Evolutionary conservation across 2,888 invertebrate species (phyloP).

Genomic region (Pyrrhosoma nymphula): DNA sequence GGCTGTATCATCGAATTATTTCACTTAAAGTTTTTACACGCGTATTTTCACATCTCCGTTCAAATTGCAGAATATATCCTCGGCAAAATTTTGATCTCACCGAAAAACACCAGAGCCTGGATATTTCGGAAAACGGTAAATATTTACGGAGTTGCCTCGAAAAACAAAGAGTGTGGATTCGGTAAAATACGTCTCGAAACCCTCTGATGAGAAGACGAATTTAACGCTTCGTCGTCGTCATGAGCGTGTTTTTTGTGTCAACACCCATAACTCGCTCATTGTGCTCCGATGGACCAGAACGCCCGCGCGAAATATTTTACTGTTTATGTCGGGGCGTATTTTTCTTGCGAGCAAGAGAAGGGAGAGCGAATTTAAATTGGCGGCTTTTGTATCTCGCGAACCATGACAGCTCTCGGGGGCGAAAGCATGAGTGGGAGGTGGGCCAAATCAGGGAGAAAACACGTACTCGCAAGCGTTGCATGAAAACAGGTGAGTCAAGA

Average conservation of each 20-base stretch:
- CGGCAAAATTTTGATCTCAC: too few relatives aligned
- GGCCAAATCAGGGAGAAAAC: too few relatives aligned
- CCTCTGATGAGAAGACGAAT: background rate
- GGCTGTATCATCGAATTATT: too few relatives aligned
- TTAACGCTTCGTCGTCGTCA: background rate
- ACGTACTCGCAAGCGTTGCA: too few relatives aligned
- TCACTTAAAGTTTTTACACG: too few relatives aligned
- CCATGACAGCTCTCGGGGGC: background rate
- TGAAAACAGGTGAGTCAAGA: too few relatives aligned
- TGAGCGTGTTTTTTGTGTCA: conserved; percentile 11
- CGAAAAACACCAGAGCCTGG: too few relatives aligned
- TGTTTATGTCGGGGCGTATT: background rate
- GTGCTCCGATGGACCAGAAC: background rate
- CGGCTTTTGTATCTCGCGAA: background rate
- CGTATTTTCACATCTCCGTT: too few relatives aligned
- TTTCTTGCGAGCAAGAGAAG: background rate
- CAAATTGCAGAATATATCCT: too few relatives aligned
- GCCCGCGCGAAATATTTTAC: background rate
- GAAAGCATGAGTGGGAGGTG: background rate
- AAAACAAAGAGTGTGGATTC: background rate
- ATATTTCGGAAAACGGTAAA: too few relatives aligned
- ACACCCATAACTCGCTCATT: conserved; percentile 12
- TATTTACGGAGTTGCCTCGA: background rate
- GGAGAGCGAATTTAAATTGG: background rate
- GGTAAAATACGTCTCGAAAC: background rate